Evolutionary conservation across 2,113 vertebrate genomes (phyloP), one percentile per base, ranked within the genome.

Genomic region (Rhinoderma darwinii): DNA sequence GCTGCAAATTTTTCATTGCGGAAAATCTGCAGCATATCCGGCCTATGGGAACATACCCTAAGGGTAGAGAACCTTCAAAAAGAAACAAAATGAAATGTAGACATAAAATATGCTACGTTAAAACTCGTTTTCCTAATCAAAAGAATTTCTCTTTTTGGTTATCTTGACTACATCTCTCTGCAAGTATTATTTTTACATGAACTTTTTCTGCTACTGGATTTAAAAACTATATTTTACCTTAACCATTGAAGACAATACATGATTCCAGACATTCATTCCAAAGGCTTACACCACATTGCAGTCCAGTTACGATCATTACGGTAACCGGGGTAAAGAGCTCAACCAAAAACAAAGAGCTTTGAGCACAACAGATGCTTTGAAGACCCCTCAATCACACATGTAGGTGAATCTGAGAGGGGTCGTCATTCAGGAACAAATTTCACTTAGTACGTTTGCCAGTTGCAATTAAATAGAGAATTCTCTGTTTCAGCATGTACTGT

Each of bases 401-500:
- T 47, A n/a, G 68, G 27, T 35, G 18, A 1, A 51, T n/a, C 79
- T 87, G 43, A 35, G 35, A 47, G 30, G 51, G 51, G 41, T 20
- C 22, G 30, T 50, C 43, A 50, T 82, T 66, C 39, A 44, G 72
- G 50, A 61, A 75, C 27, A n/a, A 61, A 76, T 15, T 20, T 27
- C n/a, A 30, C 5, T 63, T 30, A 82, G 68, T 63, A 74, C 20
- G 14, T 59, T 27, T 82, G 51, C 51, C 50, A 74, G 8, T 76
- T 75, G 86, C 56, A 75, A 82, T 82, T 87, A 82, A 76, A 78
- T 35, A 47, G 56, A 86, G 47, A 74, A 81, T 87, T 14, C 44
- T 76, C 41, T 76, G 41, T 77, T 82, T 76, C 50, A 43, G 43
- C 22, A 50, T 39, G 54, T 27, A 63, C 66, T 50, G 30, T 61